Conservation (phyloP, 2,113 vertebrate species). For the Sardina pilchardus region DNA sequence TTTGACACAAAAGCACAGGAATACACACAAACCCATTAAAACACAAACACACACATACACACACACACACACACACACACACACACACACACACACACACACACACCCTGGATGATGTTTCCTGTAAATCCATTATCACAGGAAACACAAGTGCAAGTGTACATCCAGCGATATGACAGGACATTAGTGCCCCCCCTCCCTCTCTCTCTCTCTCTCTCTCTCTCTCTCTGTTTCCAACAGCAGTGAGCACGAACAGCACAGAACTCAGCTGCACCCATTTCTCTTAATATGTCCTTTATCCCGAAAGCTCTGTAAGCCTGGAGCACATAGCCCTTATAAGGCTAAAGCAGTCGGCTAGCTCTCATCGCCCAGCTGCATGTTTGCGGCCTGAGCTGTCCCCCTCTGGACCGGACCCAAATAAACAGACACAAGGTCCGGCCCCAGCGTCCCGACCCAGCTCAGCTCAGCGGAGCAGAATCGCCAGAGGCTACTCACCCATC, state of each 20-base stretch:
- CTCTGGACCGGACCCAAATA: slow-evolving; percentile 53
- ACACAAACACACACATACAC: slow-evolving; percentile 8
- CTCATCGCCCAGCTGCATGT: slow-evolving; percentile 49
- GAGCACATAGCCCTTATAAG: slow-evolving; percentile 65
- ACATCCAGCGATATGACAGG: background rate
- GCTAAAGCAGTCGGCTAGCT: slow-evolving; percentile 48
- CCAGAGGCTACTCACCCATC: slow-evolving; percentile 78
- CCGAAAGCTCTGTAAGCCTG: background rate
- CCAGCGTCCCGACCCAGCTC: slow-evolving; percentile 19
- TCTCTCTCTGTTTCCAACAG: background rate
- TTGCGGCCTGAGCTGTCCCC: slow-evolving; percentile 64
- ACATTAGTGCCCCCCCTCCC: background rate
- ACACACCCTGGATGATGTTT: slow-evolving; percentile 7
- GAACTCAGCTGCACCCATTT: background rate
- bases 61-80: slow-evolving; percentile 19
- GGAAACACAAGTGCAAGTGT: slow-evolving; percentile 12
- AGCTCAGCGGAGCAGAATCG: background rate
- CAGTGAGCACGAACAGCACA: no score
- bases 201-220: background rate
- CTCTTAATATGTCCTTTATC: background rate
- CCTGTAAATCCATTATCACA: slow-evolving; percentile 15
- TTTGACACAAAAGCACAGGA: background rate
- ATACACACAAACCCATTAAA: background rate
- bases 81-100: slow-evolving; percentile 22
- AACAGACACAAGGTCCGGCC: slow-evolving; percentile 37